phyloP scores from a whole-genome alignment of 2,888 invertebrate species.

The Melanchra persicariae region DNA sequence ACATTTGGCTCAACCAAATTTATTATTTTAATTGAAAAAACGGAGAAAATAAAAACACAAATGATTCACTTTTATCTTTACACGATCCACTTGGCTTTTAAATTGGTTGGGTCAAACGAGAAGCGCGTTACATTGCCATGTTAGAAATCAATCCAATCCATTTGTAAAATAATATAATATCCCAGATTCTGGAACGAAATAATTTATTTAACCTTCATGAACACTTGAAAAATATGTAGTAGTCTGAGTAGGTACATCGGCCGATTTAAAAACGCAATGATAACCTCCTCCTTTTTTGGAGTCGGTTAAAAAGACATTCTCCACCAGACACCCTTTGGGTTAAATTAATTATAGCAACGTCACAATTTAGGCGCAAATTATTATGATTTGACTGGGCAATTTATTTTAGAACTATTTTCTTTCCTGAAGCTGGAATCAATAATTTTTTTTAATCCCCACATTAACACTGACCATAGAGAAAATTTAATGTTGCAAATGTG shows the following conservation, averaged over 20 bases:
- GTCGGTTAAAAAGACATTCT: too few species aligned
- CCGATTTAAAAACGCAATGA: too few species aligned
- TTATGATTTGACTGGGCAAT: too few species aligned
- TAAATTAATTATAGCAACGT: too few species aligned
- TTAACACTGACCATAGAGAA: neutral
- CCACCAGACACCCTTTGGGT: too few species aligned
- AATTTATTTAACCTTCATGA: neutral
- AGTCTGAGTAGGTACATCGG: too few species aligned
- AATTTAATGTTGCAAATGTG: neutral
- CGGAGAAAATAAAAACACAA: neutral
- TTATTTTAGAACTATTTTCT: too few species aligned
- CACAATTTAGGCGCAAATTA: too few species aligned
- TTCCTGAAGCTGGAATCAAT: neutral
- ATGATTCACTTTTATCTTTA: slow-evolving; percentile 11
- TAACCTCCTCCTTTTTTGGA: too few species aligned
- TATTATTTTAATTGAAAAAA: neutral
- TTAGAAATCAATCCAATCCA: neutral
- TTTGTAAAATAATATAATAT: neutral
- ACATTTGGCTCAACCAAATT: neutral
- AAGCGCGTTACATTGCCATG: neutral
- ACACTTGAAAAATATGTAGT: too few species aligned
- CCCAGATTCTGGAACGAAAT: neutral
- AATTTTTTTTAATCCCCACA: neutral
- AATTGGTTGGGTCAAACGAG: slow-evolving; percentile 24
- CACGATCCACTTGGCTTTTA: slow-evolving; percentile 8